Conservation (phyloP, 2,797 vertebrate genomes). For the Triplophysa yarkandensis region DNA sequence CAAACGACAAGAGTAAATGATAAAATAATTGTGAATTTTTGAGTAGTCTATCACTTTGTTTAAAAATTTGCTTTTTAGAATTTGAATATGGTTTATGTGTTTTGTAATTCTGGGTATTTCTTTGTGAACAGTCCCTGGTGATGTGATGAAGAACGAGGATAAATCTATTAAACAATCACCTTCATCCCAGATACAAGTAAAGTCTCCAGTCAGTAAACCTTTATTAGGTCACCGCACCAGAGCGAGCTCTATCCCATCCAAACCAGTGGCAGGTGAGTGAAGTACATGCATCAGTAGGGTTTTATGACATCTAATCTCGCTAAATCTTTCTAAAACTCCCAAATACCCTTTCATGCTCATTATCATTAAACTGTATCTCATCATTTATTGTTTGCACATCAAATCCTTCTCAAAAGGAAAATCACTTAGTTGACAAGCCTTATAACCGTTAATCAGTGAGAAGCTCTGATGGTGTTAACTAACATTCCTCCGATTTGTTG, state of each 20-base stretch:
- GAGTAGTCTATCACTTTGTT: too few relatives aligned
- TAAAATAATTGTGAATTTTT: too few relatives aligned
- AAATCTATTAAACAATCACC: slow-evolving; percentile 52
- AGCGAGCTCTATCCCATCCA: slow-evolving; percentile 32
- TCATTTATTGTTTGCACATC: slow-evolving; percentile 15
- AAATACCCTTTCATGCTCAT: background rate
- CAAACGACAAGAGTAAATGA: too few relatives aligned
- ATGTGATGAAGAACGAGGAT: slow-evolving; percentile 57
- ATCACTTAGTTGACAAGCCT: background rate
- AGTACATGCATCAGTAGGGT: background rate
- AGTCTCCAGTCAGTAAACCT: slow-evolving; percentile 37
- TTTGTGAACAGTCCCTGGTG: slow-evolving; percentile 38
- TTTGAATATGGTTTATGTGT: background rate
- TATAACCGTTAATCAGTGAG: slow-evolving; percentile 30
- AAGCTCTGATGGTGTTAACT: slow-evolving; percentile 8
- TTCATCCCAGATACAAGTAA: slow-evolving; percentile 50
- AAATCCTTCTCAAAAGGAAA: slow-evolving; percentile 12
- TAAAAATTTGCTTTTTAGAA: too few relatives aligned
- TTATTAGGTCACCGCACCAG: slow-evolving; percentile 29
- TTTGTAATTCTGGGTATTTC: background rate
- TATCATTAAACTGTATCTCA: slow-evolving; percentile 14
- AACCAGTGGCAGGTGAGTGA: slow-evolving; percentile 30
- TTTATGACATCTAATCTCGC: background rate
- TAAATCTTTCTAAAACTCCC: background rate
- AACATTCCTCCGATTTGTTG: background rate